Evolutionary conservation across 2,113 vertebrate genomes (phyloP).

Genomic region (Pygoscelis adeliae): DNA sequence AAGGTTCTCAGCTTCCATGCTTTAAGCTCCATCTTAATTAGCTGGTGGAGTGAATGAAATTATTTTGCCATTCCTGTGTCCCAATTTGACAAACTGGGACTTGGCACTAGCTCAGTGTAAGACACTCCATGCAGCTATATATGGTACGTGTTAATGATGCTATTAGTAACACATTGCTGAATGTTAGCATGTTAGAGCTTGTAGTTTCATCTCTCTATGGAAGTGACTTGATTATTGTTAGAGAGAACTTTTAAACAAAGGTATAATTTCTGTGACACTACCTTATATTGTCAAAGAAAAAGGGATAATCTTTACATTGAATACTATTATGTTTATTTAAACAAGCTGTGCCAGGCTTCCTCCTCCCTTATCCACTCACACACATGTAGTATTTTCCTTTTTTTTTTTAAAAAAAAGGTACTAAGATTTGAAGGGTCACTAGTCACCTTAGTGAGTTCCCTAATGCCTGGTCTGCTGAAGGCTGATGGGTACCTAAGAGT

Average conservation of each 20-base stretch:
- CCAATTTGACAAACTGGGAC: constrained; percentile 63
- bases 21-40: constrained; percentile 73
- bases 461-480: not conserved
- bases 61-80: constrained; percentile 65
- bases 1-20: constrained; percentile 50
- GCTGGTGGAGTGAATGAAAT: constrained; percentile 49
- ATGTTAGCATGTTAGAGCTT: constrained; percentile 55
- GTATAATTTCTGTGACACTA: constrained; percentile 51
- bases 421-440: not conserved
- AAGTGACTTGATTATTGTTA: constrained; percentile 52
- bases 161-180: constrained; percentile 65
- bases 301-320: constrained; percentile 60
- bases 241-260: constrained; percentile 60
- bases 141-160: constrained; percentile 67
- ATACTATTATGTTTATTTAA: constrained; percentile 71
- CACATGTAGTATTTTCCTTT: not conserved
- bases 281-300: constrained; percentile 61
- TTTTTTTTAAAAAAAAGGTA: not conserved
- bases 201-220: constrained; percentile 34
- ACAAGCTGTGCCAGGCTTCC: constrained; percentile 17
- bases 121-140: constrained; percentile 31
- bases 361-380: not conserved
- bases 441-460: not conserved
- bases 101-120: constrained; percentile 45
- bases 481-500: not conserved